Conservation (phyloP, 2,113 vertebrate genomes). For the Sinocyclocheilus grahami region DNA sequence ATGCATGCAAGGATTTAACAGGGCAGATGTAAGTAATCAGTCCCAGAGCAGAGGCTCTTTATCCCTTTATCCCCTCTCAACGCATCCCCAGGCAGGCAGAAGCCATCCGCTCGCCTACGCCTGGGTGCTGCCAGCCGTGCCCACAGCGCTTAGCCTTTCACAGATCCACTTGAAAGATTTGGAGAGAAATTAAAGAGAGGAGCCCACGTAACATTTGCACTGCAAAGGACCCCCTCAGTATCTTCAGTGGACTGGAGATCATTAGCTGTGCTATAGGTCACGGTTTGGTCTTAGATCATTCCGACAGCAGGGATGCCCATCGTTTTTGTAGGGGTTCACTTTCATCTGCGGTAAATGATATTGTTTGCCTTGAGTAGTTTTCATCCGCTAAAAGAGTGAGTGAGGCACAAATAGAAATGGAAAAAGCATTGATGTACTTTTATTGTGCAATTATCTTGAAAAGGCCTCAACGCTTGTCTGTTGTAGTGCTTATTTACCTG, state of each 20-base stretch:
- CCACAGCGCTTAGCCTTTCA: conserved; percentile 52
- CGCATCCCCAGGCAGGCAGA: conserved; percentile 77
- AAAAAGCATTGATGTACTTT: conserved; percentile 12
- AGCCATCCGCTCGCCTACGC: conserved; percentile 65
- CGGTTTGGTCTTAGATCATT: conserved; percentile 9
- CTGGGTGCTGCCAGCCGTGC: conserved; percentile 64
- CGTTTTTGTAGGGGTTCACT: not conserved
- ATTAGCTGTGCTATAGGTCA: conserved; percentile 31
- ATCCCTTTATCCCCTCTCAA: conserved; percentile 89
- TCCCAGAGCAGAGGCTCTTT: conserved; percentile 81
- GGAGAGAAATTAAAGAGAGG: conserved; percentile 58
- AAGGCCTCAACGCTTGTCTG: not conserved
- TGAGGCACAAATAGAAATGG: not conserved
- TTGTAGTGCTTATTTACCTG: not conserved
- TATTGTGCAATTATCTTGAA: not conserved
- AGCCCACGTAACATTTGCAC: conserved; percentile 33
- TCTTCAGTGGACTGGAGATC: conserved; percentile 18
- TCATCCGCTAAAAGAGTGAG: not conserved
- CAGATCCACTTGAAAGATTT: conserved; percentile 51
- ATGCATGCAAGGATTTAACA: conserved; percentile 80
- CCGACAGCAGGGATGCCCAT: not conserved
- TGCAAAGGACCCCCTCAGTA: conserved; percentile 10
- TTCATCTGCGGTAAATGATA: conserved; percentile 22
- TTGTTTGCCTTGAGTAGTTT: conserved; percentile 6
- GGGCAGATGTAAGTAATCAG: conserved; percentile 89